Evolutionary conservation across 2,797 vertebrate species (phyloP), one percentile per base, ranked within the genome.

Genomic region (Crenuchus spilurus): DNA sequence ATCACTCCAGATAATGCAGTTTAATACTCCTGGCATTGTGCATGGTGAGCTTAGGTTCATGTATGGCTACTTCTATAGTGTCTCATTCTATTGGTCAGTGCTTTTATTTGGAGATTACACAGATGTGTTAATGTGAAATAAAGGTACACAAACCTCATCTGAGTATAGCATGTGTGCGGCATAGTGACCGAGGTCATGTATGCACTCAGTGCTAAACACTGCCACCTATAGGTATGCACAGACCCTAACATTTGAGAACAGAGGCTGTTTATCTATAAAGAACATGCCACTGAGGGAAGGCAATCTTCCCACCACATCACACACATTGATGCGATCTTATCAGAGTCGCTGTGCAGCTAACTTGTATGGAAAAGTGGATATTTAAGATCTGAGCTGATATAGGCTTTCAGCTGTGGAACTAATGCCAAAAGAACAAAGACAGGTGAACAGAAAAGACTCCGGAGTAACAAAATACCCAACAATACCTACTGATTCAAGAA

Each of bases 301-400:
- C 66, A 72, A 79, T 79, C 79, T 33, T 30, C 64, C 2, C 60
- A 71, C 72, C 60, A 58, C 69, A 78, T 80, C 78, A 22, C 65
- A 48, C 42, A 39, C 41, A 35, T 54, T 48, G 49, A 65, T 70
- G 37, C 52, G 70, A 70, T 78, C 65, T 57, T 64, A 78, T 78
- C 76, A 4, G n/a, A 20, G 64, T 18, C 2, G 14, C 58, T 57
- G 44, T 63, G 33, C 48, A 20, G 49, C 57, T 67, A 55, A 42
- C 63, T 16, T 46, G 28, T 48, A 41, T 72, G 37, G 62, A 26
- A 33, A 65, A 66, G 31, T 48, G 46, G 65, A 31, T 54, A 33
- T 62, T 74, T 77, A 62, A 77, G 71, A 77, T 75, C 37, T 20
- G 18, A 1, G 55, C 3, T 14, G 51, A 77, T 63, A 83, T 79